A percentile compares a stretch with the other conserved stretches of the same genome.
phyloP scores from a whole-genome alignment of 2,113 vertebrate genomes.

The Pedionomus torquatus region DNA sequence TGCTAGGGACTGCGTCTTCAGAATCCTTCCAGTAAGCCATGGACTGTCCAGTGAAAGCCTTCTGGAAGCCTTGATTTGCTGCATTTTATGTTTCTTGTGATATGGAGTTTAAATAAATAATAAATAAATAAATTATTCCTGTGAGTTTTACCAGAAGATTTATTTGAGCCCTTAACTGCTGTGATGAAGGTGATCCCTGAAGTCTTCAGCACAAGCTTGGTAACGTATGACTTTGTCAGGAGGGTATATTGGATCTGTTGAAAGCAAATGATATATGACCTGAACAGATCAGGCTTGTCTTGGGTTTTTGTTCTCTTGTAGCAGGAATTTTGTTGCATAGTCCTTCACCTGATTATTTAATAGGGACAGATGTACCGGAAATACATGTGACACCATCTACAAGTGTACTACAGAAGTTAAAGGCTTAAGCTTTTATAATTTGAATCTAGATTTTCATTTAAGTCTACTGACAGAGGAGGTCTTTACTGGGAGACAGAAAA shows the following conservation, averaged over 20 bases:
- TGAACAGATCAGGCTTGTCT: not conserved
- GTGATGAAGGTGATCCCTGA: slow-evolving; percentile 26
- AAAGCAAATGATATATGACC: slow-evolving; percentile 12
- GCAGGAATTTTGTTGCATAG: not conserved
- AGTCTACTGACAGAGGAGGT: not conserved
- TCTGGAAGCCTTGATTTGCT: not conserved
- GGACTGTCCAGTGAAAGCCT: not conserved
- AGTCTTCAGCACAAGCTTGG: slow-evolving; percentile 19
- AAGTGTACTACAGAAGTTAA: not conserved
- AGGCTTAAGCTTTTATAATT: not conserved
- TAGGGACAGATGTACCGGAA: not conserved
- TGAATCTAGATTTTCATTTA: not conserved
- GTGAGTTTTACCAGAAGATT: not conserved
- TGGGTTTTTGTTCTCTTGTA: slow-evolving; percentile 20
- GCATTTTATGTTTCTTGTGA: not conserved
- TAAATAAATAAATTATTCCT: not conserved
- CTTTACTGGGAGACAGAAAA: not conserved
- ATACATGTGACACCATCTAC: not conserved
- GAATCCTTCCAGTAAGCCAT: not conserved
- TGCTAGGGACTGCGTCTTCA: not conserved
- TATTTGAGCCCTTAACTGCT: not conserved
- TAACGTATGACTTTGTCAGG: slow-evolving; percentile 54
- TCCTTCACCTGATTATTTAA: not conserved
- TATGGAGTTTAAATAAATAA: not conserved
- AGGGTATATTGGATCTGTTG: slow-evolving; percentile 23